Evolutionary conservation across 2,113 vertebrate species (phyloP).

Genomic region (Hippoglossus stenolepis): DNA sequence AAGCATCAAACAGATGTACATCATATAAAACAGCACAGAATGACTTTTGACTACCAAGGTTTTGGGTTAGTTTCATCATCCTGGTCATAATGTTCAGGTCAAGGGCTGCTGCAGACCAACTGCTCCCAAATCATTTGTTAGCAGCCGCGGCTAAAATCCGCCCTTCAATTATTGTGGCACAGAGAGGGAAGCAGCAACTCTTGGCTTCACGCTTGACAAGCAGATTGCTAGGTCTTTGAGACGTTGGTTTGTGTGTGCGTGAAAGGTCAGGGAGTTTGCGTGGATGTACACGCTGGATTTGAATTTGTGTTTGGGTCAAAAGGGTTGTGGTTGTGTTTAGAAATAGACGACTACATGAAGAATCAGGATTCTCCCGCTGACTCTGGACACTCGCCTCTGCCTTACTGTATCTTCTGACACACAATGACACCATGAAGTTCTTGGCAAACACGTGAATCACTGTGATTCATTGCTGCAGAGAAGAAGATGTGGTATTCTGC

Average conservation of each 20-base stretch:
- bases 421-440: background rate
- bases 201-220: constrained; percentile 48
- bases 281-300: constrained; percentile 11
- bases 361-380: constrained; percentile 27
- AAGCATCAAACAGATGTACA: background rate
- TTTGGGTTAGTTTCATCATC: constrained; percentile 61
- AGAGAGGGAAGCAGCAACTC: constrained; percentile 40
- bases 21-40: constrained; percentile 2
- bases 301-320: constrained; percentile 19
- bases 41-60: constrained; percentile 34
- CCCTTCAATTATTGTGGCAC: constrained; percentile 78
- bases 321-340: constrained; percentile 26
- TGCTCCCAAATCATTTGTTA: constrained; percentile 66
- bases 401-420: background rate
- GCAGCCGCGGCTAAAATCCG: constrained; percentile 58
- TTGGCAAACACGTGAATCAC: constrained; percentile 6
- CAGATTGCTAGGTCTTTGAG: constrained; percentile 54
- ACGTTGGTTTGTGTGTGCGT: constrained; percentile 13
- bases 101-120: constrained; percentile 52
- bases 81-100: constrained; percentile 64
- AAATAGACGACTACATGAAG: constrained; percentile 25
- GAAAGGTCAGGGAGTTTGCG: constrained; percentile 54
- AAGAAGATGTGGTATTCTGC: background rate
- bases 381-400: background rate
- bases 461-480: constrained; percentile 25